Conservation (phyloP, 2,113 vertebrate genomes). For the Pseudorhombus dupliciocellatus region DNA sequence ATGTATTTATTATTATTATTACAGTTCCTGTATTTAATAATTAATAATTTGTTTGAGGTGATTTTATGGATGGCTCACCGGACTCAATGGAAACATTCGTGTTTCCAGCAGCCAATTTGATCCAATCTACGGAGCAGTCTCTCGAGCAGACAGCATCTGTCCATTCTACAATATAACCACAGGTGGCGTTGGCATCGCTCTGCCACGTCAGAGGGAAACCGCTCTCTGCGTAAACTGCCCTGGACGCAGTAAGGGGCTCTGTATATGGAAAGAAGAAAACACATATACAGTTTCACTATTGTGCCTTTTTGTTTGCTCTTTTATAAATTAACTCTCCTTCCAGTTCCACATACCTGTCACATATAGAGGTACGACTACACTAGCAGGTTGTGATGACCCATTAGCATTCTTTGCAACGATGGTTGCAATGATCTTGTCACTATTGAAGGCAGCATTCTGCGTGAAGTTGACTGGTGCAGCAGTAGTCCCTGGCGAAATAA, state of each 20-base stretch:
- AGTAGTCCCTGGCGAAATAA: background rate
- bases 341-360: constrained; percentile 60
- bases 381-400: constrained; percentile 63
- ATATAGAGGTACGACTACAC: constrained; percentile 50
- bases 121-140: constrained; percentile 75
- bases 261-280: constrained; percentile 55
- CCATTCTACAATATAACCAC: constrained; percentile 79
- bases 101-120: constrained; percentile 57
- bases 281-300: background rate
- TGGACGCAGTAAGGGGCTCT: constrained; percentile 24
- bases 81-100: constrained; percentile 68
- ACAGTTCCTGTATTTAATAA: too few relatives aligned
- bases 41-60: too few relatives aligned
- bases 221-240: constrained; percentile 23
- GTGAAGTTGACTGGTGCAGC: constrained; percentile 62
- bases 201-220: constrained; percentile 74
- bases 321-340: background rate
- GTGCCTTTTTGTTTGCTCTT: background rate
- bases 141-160: constrained; percentile 45
- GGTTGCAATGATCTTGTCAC: constrained; percentile 49
- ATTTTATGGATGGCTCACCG: constrained; percentile 51
- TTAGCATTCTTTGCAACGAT: constrained; percentile 65
- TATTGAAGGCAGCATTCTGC: constrained; percentile 18
- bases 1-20: background rate
- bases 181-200: constrained; percentile 48